Percentiles rank a stretch among this genome's conserved stretches.
Conservation (phyloP, 2,113 vertebrate species). For the Chloropsis cyanopogon region DNA sequence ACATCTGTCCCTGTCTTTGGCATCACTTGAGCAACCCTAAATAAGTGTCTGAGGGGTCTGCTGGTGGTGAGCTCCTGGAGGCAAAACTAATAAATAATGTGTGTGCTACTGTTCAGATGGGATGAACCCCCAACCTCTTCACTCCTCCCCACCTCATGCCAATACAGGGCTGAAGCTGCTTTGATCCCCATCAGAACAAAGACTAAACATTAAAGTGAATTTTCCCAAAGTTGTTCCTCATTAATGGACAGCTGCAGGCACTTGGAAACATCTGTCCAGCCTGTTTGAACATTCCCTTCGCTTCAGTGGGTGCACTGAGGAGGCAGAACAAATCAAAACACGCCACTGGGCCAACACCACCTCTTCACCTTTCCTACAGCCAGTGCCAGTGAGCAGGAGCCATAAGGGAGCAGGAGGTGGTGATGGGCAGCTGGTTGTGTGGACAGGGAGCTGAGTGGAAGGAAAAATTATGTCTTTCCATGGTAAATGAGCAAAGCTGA, state of each 20-base stretch:
- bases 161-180: not conserved
- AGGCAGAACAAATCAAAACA: not conserved
- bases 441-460: not conserved
- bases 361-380: not conserved
- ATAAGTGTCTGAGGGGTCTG: not conserved
- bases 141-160: not conserved
- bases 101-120: not conserved
- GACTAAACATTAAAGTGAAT: slow-evolving; percentile 53
- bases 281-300: not conserved
- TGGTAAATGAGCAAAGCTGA: not conserved
- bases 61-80: not conserved
- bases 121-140: not conserved
- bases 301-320: not conserved
- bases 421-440: not conserved
- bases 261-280: slow-evolving; percentile 56
- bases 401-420: not conserved
- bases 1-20: not conserved
- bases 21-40: not conserved
- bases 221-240: slow-evolving; percentile 58
- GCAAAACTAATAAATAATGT: not conserved
- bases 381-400: fast-evolving
- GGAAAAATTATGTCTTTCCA: not conserved
- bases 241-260: slow-evolving; percentile 72
- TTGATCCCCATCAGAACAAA: slow-evolving; percentile 26
- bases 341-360: fast-evolving